Conservation (phyloP, 2,888 invertebrate genomes). For the Strigamia transsilvanica region DNA sequence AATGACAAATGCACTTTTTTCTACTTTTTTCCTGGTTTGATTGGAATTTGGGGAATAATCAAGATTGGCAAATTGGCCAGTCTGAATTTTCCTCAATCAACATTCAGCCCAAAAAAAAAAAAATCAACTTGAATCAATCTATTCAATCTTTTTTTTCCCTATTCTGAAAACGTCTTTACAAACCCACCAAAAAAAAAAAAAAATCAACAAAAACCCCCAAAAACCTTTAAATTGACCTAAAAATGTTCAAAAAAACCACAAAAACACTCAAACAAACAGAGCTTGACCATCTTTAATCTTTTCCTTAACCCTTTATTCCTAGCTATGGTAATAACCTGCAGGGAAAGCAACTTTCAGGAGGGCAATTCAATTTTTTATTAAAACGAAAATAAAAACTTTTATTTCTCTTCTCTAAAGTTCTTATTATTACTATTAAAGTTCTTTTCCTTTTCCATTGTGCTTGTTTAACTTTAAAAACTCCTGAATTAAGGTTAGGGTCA, state of each 20-base stretch:
- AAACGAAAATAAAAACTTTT: too few relatives aligned
- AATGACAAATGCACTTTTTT: background rate
- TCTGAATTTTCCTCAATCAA: background rate
- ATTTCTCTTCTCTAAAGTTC: too few relatives aligned
- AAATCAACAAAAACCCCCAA: background rate
- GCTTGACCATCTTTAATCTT: too few relatives aligned
- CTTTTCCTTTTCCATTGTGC: too few relatives aligned
- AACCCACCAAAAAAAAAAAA: too few relatives aligned
- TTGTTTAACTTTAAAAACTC: too few relatives aligned
- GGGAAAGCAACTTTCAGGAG: conserved; percentile 30
- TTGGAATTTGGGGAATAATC: background rate
- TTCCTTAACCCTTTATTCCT: too few relatives aligned
- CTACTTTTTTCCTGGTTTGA: conserved; percentile 6
- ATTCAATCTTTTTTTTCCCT: background rate
- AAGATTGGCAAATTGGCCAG: background rate
- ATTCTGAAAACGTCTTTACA: background rate
- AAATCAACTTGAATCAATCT: background rate
- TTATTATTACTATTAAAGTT: too few relatives aligned
- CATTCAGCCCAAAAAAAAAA: background rate
- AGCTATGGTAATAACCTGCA: background rate
- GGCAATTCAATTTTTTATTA: background rate
- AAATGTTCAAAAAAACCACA: too few relatives aligned
- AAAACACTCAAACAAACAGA: too few relatives aligned
- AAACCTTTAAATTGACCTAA: background rate
- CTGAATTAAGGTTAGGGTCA: background rate